Evolutionary conservation across 2,797 vertebrate genomes (phyloP), one percentile per base, ranked within the genome.

Genomic region (Enteromius unitaeniatus): DNA sequence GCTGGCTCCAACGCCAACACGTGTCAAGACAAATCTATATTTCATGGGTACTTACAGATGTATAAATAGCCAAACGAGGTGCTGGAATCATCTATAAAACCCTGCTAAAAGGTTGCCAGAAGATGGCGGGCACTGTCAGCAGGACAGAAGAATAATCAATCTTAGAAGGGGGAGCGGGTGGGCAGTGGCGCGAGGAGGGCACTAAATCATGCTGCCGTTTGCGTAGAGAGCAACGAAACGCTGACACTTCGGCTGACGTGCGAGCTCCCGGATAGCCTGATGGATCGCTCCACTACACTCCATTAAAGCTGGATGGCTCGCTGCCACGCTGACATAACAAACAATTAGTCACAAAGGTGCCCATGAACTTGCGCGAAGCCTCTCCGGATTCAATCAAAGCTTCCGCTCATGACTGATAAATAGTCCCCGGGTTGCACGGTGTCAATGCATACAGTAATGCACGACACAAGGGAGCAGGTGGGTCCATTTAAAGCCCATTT

Each of bases 51-150:
- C 93, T 95, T 95, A 95, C 93, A 94, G 91, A 95, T 95, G 94
- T 95, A 95, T 95, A 95, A 95, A 95, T 95, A 96, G 94, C 93
- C 92, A 94, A 95, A 95, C 92, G 93, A 95, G 94, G 92, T 90
- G 90, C 85, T 91, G 89, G 93, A 93, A 95, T 93, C 93, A 93
- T 95, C 94, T 95, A 95, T 95, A 95, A 96, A 95, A 94, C 84
- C 80, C 91, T 90, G 92, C 91, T 95, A 95, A 95, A 95, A 94
- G 94, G 94, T 95, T 95, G 93, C 91, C 88, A 92, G 92, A 93
- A 93, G 92, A 95, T 91, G 94, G 92, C 88, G 90, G 91, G 91
- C 91, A 91, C 92, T 89, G 90, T 88, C 91, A 93, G 91, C 87
- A 84, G 85, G 91, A 90, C 92, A 87, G 31, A 86, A 81, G 81